Base-by-base conservation (phyloP, 2,888 invertebrate species). In the Cheilosia grossa region DNA sequence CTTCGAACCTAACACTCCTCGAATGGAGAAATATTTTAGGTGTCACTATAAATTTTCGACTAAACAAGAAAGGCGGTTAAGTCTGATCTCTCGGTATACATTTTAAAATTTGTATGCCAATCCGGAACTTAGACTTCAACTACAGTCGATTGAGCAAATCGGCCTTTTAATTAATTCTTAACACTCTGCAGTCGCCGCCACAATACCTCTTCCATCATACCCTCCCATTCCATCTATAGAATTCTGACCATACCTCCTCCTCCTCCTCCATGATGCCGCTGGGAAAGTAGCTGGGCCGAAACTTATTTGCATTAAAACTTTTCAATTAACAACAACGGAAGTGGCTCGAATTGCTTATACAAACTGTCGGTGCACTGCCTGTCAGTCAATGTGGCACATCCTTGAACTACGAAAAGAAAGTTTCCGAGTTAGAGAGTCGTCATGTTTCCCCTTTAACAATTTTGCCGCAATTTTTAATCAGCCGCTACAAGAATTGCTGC, bases 311-410 rank as follows among this genome's bases (percentile, higher is more conserved):
- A 40, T 53, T 27, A 49, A 21, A 49, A 21, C 37, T 64, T 73
- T 85, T 67, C 61, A 75, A 81, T 72, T 81, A 67, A 69, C 69
- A 61, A 27, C 75, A 66, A 47, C 85, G 85, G 85, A 85, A 85
- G 51, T 85, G 59, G 75, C 70, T 42, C 49, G 61, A 72, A 81
- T 75, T 75, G 59, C 42, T 80, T 47, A 49, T 58, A 69, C 74
- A 49, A 24, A 17, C 7, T 58, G 42, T 33, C 59, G 27, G 42
- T 42, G 49, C 70, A 49, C 19, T 69, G 47, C 27, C 56, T 85
- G 81, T 85, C 85, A 85, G 81, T 85, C 85, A 85, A 72, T 72
- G 69, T 85, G 85, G 75, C 85, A 85, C 72, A 77, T 85, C 85
- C 75, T 67, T 59, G 47, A 67, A 58, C 49, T 61, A 66, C 66